These are phyloP conservation scores for Pristionchus arcanus DNA, from an alignment of 2,888 invertebrate species.

Conservation along the genomic window DNA sequence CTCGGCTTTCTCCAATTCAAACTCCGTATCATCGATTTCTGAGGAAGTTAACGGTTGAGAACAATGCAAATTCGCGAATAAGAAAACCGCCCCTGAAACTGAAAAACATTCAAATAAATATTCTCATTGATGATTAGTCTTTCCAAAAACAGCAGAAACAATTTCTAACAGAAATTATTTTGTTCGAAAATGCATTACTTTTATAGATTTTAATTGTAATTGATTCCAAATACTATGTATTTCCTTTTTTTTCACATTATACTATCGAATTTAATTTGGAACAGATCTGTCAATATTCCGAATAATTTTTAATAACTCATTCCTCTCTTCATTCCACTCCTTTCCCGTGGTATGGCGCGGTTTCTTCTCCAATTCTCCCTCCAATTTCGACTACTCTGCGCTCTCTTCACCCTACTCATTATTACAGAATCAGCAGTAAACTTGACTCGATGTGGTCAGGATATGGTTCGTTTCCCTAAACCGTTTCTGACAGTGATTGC, in stretches of 20 bases:
- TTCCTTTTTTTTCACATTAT: too few relatives aligned
- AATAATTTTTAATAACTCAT: too few relatives aligned
- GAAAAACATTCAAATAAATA: constrained; percentile 11
- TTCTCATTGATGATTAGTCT: background rate
- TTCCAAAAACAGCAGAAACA: too few relatives aligned
- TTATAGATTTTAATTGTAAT: too few relatives aligned
- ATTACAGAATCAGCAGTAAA: background rate
- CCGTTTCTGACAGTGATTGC: background rate
- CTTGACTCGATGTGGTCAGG: background rate
- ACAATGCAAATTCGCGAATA: background rate
- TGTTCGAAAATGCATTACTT: too few relatives aligned
- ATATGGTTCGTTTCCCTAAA: background rate
- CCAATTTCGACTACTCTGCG: background rate
- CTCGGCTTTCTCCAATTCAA: background rate
- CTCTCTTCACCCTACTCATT: background rate
- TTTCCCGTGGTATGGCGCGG: background rate
- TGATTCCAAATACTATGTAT: too few relatives aligned
- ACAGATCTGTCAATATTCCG: too few relatives aligned
- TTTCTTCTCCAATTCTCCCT: background rate
- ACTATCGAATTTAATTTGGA: too few relatives aligned
- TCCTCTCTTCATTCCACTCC: background rate
- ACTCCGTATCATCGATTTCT: background rate
- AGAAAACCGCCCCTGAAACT: background rate
- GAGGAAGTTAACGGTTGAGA: background rate
- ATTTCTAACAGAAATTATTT: too few relatives aligned